phyloP scores from a whole-genome alignment of 1,140 invertebrate species.

The Drosophila sp. region DNA sequence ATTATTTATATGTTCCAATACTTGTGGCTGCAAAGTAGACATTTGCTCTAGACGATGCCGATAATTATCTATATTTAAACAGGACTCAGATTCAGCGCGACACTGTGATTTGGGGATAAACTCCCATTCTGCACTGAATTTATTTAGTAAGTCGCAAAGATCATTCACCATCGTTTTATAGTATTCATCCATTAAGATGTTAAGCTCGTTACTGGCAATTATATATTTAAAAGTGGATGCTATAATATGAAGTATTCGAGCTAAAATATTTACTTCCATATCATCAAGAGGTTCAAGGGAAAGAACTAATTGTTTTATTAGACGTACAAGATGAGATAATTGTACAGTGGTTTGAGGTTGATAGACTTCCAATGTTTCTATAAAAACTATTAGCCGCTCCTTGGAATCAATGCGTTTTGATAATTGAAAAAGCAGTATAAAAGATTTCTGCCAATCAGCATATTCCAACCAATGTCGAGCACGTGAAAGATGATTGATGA shows the following conservation, averaged over 20 bases:
- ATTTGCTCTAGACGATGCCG: conserved; percentile 44
- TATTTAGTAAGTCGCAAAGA: conserved; percentile 46
- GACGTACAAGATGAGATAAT: conserved; percentile 33
- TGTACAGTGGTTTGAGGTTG: conserved; percentile 38
- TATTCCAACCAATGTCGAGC: conserved; percentile 38
- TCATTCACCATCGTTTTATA: conserved; percentile 33
- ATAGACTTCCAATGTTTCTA: conserved; percentile 26
- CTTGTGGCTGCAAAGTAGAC: conserved; percentile 40
- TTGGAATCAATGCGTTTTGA: conserved; percentile 22
- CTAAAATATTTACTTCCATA: conserved; percentile 34
- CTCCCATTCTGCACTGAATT: conserved; percentile 50
- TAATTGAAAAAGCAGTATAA: conserved; percentile 23
- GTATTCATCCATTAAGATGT: conserved; percentile 39
- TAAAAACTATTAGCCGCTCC: conserved; percentile 22
- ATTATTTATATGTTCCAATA: conserved; percentile 49
- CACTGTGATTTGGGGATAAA: conserved; percentile 57
- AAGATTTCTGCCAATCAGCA: conserved; percentile 37
- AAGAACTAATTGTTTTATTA: conserved; percentile 21
- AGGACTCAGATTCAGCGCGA: conserved; percentile 53
- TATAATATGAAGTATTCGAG: conserved; percentile 42
- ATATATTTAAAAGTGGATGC: conserved; percentile 35
- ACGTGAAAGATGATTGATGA: conserved; percentile 17
- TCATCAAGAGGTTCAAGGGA: conserved; percentile 38
- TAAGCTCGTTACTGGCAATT: conserved; percentile 30
- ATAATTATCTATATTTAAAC: conserved; percentile 51